Conservation (phyloP, 1,140 invertebrate genomes). For the Drosophila santomea region DNA sequence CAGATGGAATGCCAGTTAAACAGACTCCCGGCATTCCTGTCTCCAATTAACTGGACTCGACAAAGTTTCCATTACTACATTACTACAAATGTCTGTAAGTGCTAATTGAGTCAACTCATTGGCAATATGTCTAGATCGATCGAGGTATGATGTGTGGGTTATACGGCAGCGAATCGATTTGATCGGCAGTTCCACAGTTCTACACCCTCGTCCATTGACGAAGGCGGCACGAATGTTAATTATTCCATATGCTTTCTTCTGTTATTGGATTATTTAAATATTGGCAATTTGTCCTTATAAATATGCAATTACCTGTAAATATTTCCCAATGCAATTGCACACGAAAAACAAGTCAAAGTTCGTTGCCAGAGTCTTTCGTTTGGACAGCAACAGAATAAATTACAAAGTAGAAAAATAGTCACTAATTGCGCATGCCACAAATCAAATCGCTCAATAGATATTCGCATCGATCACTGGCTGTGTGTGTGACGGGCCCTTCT, state of each 20-base stretch:
- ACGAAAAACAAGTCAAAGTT: constrained; percentile 59
- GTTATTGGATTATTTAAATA: constrained; percentile 39
- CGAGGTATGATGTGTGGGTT: constrained; percentile 13
- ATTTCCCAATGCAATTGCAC: constrained; percentile 10
- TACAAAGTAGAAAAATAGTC: constrained; percentile 16
- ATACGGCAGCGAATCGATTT: constrained; percentile 1
- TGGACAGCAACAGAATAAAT: constrained; percentile 34
- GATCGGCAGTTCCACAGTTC: constrained; percentile 10
- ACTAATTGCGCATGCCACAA: constrained; percentile 43
- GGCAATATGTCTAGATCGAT: constrained; percentile 11
- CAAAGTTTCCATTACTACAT: constrained; percentile 22
- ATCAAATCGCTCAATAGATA: constrained; percentile 10
- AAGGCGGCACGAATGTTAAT: constrained; percentile 13
- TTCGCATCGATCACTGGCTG: constrained; percentile 18
- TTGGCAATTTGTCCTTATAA: constrained; percentile 26
- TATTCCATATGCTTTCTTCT: constrained; percentile 32
- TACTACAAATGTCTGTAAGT: constrained; percentile 8
- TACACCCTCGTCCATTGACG: constrained; percentile 9
- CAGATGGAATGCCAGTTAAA: constrained; percentile 20
- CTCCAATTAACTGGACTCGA: constrained; percentile 32
- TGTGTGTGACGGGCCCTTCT: constrained; percentile 24
- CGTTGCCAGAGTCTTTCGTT: constrained; percentile 67
- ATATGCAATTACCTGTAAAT: constrained; percentile 38
- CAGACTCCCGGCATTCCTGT: constrained; percentile 35
- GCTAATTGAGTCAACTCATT: constrained; percentile 34